Percentiles rank a stretch among this genome's conserved stretches.
These are phyloP conservation scores for Amiota mariae DNA, from an alignment of 2,888 invertebrate species.

Conservation along the genomic window DNA sequence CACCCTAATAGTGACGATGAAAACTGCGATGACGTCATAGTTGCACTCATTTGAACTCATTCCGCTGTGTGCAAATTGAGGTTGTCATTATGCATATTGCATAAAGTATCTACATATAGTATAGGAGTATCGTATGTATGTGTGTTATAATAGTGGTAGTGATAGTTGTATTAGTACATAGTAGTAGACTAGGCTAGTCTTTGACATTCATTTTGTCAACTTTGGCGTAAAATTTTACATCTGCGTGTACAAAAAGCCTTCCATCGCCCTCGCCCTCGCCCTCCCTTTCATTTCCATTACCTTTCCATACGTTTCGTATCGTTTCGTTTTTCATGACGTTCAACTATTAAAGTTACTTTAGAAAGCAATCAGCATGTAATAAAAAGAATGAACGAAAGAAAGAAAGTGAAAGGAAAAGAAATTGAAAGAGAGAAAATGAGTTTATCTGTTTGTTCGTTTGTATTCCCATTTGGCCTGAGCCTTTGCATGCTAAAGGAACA, in stretches of 20 bases:
- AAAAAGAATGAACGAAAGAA: too few relatives aligned
- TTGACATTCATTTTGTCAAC: too few relatives aligned
- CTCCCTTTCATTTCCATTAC: too few relatives aligned
- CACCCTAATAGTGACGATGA: background rate
- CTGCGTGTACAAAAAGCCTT: too few relatives aligned
- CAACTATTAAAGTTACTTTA: too few relatives aligned
- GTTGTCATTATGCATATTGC: too few relatives aligned
- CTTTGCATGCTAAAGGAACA: background rate
- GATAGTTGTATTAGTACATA: too few relatives aligned
- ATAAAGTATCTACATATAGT: background rate
- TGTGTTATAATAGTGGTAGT: background rate
- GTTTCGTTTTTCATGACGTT: background rate
- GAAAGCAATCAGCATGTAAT: background rate
- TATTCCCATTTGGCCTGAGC: slow-evolving; percentile 8
- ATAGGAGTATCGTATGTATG: background rate
- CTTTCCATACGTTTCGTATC: too few relatives aligned
- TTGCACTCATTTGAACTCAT: slow-evolving; percentile 19
- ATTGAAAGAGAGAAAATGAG: background rate
- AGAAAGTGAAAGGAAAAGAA: too few relatives aligned
- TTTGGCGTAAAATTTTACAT: too few relatives aligned
- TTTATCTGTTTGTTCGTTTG: background rate
- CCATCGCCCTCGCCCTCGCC: too few relatives aligned
- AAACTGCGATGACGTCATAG: slow-evolving; percentile 11
- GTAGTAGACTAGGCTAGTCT: too few relatives aligned
- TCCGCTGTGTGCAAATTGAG: background rate